These are phyloP conservation scores for Erebia epiphron DNA, from an alignment of 2,888 invertebrate species.

Conservation along the genomic window DNA sequence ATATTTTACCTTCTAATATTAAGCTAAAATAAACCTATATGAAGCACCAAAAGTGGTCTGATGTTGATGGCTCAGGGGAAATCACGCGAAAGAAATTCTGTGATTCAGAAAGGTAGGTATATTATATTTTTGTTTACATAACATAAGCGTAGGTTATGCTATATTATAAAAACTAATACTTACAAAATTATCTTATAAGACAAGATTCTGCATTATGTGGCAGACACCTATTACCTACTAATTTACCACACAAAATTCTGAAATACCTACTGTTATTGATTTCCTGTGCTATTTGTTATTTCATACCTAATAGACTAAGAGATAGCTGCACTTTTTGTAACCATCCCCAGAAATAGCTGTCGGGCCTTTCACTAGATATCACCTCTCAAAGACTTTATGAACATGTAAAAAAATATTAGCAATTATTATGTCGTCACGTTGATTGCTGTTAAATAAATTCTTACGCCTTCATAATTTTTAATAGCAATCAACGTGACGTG, in stretches of 20 bases:
- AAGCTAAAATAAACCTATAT: constrained; percentile 8
- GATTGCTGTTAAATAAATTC: no score
- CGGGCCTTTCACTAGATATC: no score
- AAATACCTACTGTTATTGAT: neutral
- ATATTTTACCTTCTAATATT: constrained; percentile 15
- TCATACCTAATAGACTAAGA: no score
- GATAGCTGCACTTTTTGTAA: no score
- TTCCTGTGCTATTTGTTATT: no score
- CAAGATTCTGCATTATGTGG: neutral
- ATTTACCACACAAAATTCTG: neutral
- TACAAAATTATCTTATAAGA: neutral
- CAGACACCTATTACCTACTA: neutral
- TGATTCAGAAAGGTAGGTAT: constrained; percentile 21
- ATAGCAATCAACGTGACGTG: no score
- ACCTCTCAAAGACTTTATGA: no score
- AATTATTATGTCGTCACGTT: no score
- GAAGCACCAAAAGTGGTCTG: constrained; percentile 6
- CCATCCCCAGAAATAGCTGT: no score
- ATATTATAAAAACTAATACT: neutral
- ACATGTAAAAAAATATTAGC: no score
- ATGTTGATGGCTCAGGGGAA: constrained; percentile 37
- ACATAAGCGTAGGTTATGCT: neutral
- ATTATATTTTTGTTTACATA: constrained; percentile 20
- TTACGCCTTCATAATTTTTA: no score
- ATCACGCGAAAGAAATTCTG: constrained; percentile 34